A percentile compares a stretch with the other conserved stretches of the same genome.
Conservation (phyloP, 2,797 vertebrate species). For the Anas georgica region DNA sequence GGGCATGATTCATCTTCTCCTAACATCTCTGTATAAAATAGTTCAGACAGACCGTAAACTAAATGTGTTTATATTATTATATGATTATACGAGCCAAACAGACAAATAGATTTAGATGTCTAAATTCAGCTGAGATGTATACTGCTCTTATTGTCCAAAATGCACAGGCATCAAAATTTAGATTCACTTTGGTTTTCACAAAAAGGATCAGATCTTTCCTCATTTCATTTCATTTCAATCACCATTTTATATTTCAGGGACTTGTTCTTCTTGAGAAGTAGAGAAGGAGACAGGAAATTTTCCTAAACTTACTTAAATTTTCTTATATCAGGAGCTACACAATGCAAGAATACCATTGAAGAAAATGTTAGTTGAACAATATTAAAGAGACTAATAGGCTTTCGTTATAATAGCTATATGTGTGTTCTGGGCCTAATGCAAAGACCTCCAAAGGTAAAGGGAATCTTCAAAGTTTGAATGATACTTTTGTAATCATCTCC, state of each 20-base stretch:
- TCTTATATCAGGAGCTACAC: not conserved
- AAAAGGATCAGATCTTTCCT: not conserved
- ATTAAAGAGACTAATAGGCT: not conserved
- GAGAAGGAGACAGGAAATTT: not conserved
- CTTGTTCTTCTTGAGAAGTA: not conserved
- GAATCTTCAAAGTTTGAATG: not conserved
- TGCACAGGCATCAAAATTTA: not conserved
- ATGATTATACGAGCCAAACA: not conserved
- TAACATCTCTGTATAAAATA: not conserved
- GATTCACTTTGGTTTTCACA: not conserved
- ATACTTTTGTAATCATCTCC: not conserved
- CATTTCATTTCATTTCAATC: not conserved
- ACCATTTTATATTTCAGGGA: not conserved
- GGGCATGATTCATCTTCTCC: not conserved
- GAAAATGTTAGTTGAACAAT: not conserved
- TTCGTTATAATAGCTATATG: not conserved
- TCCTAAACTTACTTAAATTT: not conserved
- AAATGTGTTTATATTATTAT: not conserved
- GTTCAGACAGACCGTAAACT: not conserved
- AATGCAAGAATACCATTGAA: not conserved
- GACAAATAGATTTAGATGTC: not conserved
- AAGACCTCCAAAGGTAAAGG: not conserved
- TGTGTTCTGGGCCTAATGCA: not conserved
- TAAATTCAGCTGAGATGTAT: not conserved
- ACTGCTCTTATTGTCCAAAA: not conserved